phyloP scores from a whole-genome alignment of 2,113 vertebrate species.

The Columbina picui region DNA sequence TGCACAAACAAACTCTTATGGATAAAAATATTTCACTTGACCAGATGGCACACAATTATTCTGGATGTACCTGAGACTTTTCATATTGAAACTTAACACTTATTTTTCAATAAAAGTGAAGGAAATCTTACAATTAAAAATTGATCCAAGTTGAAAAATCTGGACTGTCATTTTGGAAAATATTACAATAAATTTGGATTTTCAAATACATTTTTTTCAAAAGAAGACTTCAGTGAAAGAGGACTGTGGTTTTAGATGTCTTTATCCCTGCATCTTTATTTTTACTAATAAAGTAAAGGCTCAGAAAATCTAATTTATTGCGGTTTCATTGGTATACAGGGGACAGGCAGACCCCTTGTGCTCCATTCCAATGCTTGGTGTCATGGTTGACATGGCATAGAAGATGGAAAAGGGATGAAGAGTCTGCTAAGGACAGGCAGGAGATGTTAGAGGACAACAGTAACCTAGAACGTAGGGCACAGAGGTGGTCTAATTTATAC shows the following conservation, averaged over 20 bases:
- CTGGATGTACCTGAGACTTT: not conserved
- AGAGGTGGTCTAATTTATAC: not conserved
- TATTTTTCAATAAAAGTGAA: constrained; percentile 24
- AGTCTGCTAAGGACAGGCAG: not conserved
- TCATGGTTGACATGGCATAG: not conserved
- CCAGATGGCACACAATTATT: not conserved
- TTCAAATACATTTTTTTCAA: not conserved
- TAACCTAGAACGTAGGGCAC: not conserved
- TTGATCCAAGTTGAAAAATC: not conserved
- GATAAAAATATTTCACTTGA: constrained; percentile 25
- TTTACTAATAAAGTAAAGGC: not conserved
- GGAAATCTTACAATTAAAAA: constrained; percentile 22
- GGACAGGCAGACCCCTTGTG: not conserved
- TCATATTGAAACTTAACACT: constrained; percentile 42
- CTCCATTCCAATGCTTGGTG: not conserved
- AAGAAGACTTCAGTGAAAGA: not conserved
- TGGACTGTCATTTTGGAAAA: not conserved
- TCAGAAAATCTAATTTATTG: not conserved
- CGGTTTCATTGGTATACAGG: not conserved
- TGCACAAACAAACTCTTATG: constrained; percentile 37
- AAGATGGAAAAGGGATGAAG: not conserved
- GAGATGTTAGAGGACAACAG: not conserved
- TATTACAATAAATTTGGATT: not conserved
- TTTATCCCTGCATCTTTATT: not conserved
- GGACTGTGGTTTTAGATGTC: not conserved